These are phyloP conservation scores for Acrocephalus arundinaceus DNA, from an alignment of 2,113 vertebrate genomes.

Conservation along the genomic window DNA sequence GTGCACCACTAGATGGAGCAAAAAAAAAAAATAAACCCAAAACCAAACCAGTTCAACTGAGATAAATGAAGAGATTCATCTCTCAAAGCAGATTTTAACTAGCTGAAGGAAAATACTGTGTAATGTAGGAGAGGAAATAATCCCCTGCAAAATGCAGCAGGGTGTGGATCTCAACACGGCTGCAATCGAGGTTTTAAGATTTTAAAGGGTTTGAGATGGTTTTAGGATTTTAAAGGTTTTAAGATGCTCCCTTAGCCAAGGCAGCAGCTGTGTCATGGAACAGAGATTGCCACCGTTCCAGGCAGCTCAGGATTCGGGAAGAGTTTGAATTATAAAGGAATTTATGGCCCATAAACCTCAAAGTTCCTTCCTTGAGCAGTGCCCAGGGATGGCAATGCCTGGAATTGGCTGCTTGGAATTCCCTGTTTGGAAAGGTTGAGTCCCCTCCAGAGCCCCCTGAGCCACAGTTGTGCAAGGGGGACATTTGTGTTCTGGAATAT, in stretches of 20 bases:
- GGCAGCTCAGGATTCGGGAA: neutral
- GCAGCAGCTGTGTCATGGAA: neutral
- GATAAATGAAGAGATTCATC: neutral
- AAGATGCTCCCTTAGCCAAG: neutral
- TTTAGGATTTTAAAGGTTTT: neutral
- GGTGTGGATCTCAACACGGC: neutral
- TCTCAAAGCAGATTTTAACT: neutral
- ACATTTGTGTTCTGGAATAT: accelerated
- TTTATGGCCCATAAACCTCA: neutral
- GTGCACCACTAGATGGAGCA: conserved; percentile 15
- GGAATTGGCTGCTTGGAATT: neutral
- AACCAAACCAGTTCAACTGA: neutral
- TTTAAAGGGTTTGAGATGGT: neutral
- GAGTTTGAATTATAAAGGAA: neutral
- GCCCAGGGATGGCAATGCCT: neutral
- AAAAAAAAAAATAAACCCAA: neutral
- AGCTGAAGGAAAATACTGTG: neutral
- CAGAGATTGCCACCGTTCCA: neutral
- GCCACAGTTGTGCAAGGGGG: accelerated
- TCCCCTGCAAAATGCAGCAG: neutral
- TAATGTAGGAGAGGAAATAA: neutral
- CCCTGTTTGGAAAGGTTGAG: neutral
- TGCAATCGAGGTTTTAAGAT: neutral
- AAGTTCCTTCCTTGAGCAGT: neutral
- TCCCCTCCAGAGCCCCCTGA: neutral